phyloP scores from a whole-genome alignment of 2,113 vertebrate species.

The Cephalophus harveyi region DNA sequence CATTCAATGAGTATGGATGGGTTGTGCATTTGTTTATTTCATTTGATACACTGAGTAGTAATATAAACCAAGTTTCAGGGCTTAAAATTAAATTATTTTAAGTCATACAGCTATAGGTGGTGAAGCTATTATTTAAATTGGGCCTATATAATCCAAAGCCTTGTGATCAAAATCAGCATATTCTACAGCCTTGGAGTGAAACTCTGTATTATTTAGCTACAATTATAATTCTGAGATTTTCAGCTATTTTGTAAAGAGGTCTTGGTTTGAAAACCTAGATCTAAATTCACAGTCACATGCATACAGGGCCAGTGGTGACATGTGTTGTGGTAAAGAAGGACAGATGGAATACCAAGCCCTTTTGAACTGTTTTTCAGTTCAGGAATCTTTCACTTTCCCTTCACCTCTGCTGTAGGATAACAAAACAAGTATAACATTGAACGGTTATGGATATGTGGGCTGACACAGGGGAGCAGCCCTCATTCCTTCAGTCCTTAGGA shows the following conservation, averaged over 20 bases:
- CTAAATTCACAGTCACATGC: neutral
- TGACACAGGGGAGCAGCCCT: neutral
- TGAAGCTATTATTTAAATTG: neutral
- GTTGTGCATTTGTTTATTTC: neutral
- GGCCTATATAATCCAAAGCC: neutral
- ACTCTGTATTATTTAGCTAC: neutral
- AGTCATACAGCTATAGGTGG: neutral
- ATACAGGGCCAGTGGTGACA: neutral
- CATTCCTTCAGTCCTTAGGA: neutral
- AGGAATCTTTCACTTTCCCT: neutral
- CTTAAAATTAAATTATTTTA: slow-evolving; percentile 21
- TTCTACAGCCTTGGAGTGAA: neutral
- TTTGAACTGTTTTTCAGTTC: neutral
- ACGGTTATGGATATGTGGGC: neutral
- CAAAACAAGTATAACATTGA: neutral
- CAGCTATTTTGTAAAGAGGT: neutral
- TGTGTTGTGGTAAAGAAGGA: neutral
- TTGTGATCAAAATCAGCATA: neutral
- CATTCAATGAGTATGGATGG: neutral
- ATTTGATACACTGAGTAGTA: neutral
- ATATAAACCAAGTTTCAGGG: neutral
- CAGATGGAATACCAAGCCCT: neutral
- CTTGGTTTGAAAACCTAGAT: neutral
- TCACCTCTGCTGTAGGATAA: neutral
- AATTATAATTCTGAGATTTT: neutral